Conservation (phyloP, 1,140 invertebrate species). For the Lerema accius region DNA sequence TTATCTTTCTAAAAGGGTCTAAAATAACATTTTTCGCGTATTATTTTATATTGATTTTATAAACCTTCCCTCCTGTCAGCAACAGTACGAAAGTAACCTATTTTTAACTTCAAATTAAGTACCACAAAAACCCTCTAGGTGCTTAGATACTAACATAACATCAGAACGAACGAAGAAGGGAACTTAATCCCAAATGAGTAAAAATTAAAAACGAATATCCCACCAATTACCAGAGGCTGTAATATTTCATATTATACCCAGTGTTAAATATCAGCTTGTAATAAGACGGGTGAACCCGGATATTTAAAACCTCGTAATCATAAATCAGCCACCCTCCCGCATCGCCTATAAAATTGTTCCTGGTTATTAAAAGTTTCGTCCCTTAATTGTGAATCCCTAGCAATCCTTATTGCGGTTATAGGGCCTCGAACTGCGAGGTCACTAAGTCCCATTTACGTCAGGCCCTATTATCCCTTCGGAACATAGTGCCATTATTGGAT, state of each 20-base stretch:
- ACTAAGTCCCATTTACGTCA: constrained; percentile 60
- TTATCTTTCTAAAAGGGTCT: too few relatives aligned
- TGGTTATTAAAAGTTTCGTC: constrained; percentile 45
- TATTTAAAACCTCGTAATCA: constrained; percentile 27
- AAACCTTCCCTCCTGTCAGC: too few relatives aligned
- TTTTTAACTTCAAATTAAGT: too few relatives aligned
- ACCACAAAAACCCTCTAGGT: too few relatives aligned
- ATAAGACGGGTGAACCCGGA: constrained; percentile 22
- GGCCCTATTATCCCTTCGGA: constrained; percentile 62
- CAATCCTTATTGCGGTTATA: constrained; percentile 56
- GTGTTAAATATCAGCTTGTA: constrained; percentile 18
- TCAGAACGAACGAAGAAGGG: too few relatives aligned
- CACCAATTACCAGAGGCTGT: background rate
- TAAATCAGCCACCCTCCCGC: constrained; percentile 34
- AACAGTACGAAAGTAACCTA: too few relatives aligned
- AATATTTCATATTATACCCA: background rate
- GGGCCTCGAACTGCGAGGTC: constrained; percentile 43
- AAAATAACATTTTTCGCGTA: too few relatives aligned
- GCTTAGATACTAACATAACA: too few relatives aligned
- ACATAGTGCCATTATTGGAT: constrained; percentile 65
- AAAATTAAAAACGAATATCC: constrained; percentile 8
- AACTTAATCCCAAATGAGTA: too few relatives aligned
- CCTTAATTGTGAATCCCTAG: constrained; percentile 61
- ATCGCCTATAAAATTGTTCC: constrained; percentile 33
- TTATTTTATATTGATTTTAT: too few relatives aligned